phyloP scores from a whole-genome alignment of 2,797 vertebrate species.

The Melanotaenia boesemani region DNA sequence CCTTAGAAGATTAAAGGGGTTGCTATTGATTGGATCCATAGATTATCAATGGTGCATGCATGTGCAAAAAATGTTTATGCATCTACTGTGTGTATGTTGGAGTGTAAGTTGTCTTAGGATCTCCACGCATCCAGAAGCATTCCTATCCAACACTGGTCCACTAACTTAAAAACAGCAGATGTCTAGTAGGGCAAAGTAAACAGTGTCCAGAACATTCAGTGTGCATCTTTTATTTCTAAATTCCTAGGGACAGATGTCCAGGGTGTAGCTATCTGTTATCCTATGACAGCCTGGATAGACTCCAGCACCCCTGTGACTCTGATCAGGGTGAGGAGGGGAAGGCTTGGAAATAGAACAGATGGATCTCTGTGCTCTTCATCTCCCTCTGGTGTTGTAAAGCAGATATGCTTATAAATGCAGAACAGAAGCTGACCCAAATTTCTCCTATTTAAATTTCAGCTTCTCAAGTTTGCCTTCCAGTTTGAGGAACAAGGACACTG shows the following conservation, averaged over 20 bases:
- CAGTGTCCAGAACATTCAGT: conserved; percentile 34
- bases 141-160: conserved; percentile 37
- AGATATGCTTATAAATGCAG: conserved; percentile 50
- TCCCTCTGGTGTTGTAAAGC: conserved; percentile 62
- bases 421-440: conserved; percentile 64
- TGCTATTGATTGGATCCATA: background rate
- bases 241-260: background rate
- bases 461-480: background rate
- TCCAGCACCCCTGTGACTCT: background rate
- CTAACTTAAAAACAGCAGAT: conserved; percentile 10
- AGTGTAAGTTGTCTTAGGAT: conserved; percentile 17
- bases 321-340: background rate
- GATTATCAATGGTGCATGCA: background rate
- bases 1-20: background rate
- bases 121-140: conserved; percentile 17
- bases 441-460: conserved; percentile 14
- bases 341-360: conserved; percentile 4
- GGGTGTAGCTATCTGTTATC: background rate
- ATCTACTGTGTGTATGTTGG: background rate
- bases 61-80: background rate
- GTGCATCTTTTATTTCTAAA: conserved; percentile 22
- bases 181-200: conserved; percentile 24
- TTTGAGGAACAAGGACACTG: background rate
- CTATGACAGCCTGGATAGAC: background rate
- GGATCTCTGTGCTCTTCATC: conserved; percentile 55